Evolutionary conservation across 1,140 invertebrate genomes (phyloP).

Genomic region (Drosophila aff.): DNA sequence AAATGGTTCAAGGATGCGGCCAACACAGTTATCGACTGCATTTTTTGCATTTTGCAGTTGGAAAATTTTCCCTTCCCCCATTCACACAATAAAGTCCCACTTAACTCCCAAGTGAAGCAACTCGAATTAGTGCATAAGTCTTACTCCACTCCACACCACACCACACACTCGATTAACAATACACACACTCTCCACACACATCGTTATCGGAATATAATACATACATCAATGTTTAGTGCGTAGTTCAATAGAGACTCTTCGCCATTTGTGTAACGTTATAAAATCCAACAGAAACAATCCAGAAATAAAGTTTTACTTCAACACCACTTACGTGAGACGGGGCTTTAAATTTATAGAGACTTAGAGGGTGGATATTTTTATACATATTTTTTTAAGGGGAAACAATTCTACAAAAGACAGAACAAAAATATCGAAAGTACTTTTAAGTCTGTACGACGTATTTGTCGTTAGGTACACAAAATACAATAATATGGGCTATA

Average conservation of each 20-base stretch:
- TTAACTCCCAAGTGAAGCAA: constrained; percentile 25
- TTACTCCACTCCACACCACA: constrained; percentile 15
- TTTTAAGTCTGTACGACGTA: not conserved
- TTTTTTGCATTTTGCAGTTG: constrained; percentile 59
- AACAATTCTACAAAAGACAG: not conserved
- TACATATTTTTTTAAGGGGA: not conserved
- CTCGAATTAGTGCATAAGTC: constrained; percentile 69
- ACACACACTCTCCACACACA: constrained; percentile 16
- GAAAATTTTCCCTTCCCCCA: constrained; percentile 25
- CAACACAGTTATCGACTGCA: constrained; percentile 67
- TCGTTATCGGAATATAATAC: constrained; percentile 32
- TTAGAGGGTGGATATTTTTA: not conserved
- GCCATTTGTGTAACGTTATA: constrained; percentile 78
- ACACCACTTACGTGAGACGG: constrained; percentile 48
- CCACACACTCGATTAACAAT: constrained; percentile 25
- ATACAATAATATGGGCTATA: no score
- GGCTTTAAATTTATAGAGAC: not conserved
- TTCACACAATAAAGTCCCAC: constrained; percentile 50
- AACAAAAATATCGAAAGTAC: no score
- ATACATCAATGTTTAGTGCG: constrained; percentile 45
- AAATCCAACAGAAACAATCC: constrained; percentile 52
- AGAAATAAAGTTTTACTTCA: constrained; percentile 75
- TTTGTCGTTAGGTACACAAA: not conserved
- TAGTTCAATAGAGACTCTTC: constrained; percentile 46
- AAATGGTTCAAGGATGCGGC: constrained; percentile 55